Evolutionary conservation across 2,113 vertebrate species (phyloP).

Genomic region (Geococcyx californianus): DNA sequence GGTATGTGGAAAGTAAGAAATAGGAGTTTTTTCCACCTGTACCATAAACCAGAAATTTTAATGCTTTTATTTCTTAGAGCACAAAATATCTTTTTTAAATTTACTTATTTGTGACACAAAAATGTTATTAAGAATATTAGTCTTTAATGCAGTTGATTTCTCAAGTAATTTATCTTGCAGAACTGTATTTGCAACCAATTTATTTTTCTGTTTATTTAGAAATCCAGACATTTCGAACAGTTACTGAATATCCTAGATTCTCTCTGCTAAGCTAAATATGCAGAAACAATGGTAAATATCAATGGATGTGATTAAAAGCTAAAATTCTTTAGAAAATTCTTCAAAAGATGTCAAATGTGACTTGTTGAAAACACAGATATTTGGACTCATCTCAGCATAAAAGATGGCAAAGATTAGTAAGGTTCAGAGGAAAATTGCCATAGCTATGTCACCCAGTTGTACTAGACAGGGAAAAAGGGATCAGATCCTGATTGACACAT

Average conservation of each 20-base stretch:
- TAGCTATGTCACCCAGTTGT: not conserved
- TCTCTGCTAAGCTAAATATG: not conserved
- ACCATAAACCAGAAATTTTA: not conserved
- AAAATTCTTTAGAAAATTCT: not conserved
- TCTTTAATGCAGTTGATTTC: not conserved
- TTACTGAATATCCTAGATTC: not conserved
- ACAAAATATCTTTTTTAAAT: not conserved
- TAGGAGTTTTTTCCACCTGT: conserved; percentile 5
- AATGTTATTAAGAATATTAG: not conserved
- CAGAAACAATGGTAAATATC: not conserved
- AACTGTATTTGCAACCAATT: not conserved
- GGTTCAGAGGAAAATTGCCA: not conserved
- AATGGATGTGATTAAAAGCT: not conserved
- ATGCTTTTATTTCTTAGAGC: not conserved
- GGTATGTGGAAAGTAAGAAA: conserved; percentile 28
- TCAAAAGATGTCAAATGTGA: not conserved
- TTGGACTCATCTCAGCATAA: not conserved
- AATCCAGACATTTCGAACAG: not conserved
- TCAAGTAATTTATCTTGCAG: not conserved
- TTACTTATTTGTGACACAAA: not conserved
- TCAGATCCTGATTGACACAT: not conserved
- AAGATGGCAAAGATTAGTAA: not conserved
- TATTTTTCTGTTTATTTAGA: not conserved
- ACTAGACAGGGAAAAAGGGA: not conserved
- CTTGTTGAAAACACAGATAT: not conserved